Base-by-base conservation (phyloP, 2,797 vertebrate genomes). In the Catharus ustulatus region DNA sequence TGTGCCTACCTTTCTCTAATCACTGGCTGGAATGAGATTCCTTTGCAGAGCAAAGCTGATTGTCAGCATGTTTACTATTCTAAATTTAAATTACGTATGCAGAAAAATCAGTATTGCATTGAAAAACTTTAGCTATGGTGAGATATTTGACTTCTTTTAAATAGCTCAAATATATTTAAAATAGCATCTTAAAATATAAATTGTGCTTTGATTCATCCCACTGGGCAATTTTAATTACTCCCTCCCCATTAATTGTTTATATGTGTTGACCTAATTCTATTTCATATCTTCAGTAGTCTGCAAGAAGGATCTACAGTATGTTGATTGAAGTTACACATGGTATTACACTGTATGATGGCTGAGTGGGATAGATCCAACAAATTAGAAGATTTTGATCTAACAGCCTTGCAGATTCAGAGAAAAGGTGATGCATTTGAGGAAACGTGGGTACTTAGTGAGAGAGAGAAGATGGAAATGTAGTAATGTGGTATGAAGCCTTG, bases 241-340 rank as follows among this genome's bases (percentile, higher is more conserved):
- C 57, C 43, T 95, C 51, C 45, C 63, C 38, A 43, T 88, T 88
- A 90, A 78, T 71, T 90, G 34, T 94, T 88, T 82, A 62, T 91
- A 34, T 42, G 24, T 82, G 30, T 74, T 91, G 68, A 77, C 43
- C 49, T 94, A 69, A 61, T 94, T 87, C 59, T 94, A 10, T 76
- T 86, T 79, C 58, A 77, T 87, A 46, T 71, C 52, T 93, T 86
- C 74, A 91, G 0, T 90, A 77, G 87, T 62, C n/a, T 89, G n/a
- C 52, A 87, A 79, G 42, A 79, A 87, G 24, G 26, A 74, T 87
- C 30, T 79, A 48, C 22, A 29, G 15, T 45, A 54, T 82, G 62
- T 84, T 69, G 64, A 49, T 52, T 72, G 68, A 72, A 76, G 32
- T 80, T 80, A 48, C 29, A 40, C 43, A 55, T 90, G 11, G 32